Conservation (phyloP, 2,797 vertebrate genomes). For the Bufotes viridis region DNA sequence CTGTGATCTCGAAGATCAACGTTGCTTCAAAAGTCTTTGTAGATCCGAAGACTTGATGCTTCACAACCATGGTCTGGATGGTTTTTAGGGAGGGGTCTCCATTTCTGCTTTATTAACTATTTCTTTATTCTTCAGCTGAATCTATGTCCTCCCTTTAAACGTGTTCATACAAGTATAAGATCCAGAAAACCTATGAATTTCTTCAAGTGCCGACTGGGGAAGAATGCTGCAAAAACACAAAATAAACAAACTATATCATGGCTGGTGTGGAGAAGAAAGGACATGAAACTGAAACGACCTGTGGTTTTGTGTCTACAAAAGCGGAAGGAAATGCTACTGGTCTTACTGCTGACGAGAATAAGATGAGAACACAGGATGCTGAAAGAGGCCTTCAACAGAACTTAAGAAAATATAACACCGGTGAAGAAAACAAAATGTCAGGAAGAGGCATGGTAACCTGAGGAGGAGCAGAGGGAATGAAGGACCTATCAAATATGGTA, state of each 20-base stretch:
- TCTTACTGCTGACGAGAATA: background rate
- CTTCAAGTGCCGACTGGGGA: conserved; percentile 93
- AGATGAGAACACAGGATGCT: background rate
- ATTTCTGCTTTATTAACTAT: background rate
- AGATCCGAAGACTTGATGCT: conserved; percentile 62
- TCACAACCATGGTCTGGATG: conserved; percentile 65
- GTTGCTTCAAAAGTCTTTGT: conserved; percentile 64
- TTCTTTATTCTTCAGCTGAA: conserved; percentile 56
- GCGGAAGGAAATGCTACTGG: conserved; percentile 37
- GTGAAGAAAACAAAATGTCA: background rate
- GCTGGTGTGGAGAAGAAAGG: conserved; percentile 20
- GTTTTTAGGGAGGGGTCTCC: conserved; percentile 48
- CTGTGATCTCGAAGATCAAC: conserved; percentile 67
- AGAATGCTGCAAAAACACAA: conserved; percentile 81
- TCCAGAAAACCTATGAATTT: conserved; percentile 96
- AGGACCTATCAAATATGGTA: background rate
- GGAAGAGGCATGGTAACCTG: background rate
- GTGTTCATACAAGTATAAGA: conserved; percentile 99
- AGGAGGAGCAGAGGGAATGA: background rate
- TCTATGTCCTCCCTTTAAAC: conserved; percentile 95
- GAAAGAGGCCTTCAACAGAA: background rate
- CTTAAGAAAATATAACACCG: background rate
- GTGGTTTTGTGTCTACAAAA: conserved; percentile 3
- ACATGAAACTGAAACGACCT: conserved; percentile 6
- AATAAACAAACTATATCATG: background rate